A percentile compares a stretch with the other conserved stretches of the same genome.
phyloP scores from a whole-genome alignment of 1,140 invertebrate genomes.

The Drosophila obscura region DNA sequence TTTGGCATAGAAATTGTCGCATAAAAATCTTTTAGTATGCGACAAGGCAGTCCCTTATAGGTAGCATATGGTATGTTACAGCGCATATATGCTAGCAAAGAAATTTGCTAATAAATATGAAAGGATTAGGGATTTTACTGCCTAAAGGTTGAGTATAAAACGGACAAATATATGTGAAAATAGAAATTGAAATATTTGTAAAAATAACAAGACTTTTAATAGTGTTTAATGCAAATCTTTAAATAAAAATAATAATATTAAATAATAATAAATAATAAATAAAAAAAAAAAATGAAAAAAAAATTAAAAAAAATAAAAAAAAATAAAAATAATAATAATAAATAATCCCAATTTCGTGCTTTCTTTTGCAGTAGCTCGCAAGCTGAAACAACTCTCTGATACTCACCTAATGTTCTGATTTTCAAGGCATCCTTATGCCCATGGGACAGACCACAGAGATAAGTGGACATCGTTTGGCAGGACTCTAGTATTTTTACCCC shows the following conservation, averaged over 20 bases:
- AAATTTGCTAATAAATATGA: too few relatives aligned
- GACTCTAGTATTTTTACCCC: slow-evolving; percentile 10
- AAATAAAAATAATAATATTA: too few relatives aligned
- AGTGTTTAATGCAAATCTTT: too few relatives aligned
- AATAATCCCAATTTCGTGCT: too few relatives aligned
- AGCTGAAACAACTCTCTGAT: neutral
- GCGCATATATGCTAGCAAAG: neutral
- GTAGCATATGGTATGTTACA: slow-evolving; percentile 1
- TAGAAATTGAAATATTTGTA: too few relatives aligned
- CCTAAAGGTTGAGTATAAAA: too few relatives aligned
- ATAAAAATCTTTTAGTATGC: slow-evolving; percentile 21
- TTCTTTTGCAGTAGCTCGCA: neutral
- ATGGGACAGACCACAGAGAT: slow-evolving; percentile 53
- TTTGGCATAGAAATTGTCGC: slow-evolving; percentile 21
- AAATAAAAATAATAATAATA: too few relatives aligned
- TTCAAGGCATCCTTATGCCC: slow-evolving; percentile 25
- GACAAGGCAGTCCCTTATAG: slow-evolving; percentile 7
- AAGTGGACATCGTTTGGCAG: slow-evolving; percentile 70
- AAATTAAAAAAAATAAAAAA: too few relatives aligned
- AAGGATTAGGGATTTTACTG: too few relatives aligned
- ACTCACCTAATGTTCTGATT: slow-evolving; percentile 8
- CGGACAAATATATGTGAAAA: neutral
- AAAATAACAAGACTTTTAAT: too few relatives aligned
- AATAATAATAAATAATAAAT: too few relatives aligned
- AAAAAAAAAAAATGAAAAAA: too few relatives aligned